Conservation (phyloP, 35 echinoderm and acorn worm species). For the Anneissia japonica region DNA sequence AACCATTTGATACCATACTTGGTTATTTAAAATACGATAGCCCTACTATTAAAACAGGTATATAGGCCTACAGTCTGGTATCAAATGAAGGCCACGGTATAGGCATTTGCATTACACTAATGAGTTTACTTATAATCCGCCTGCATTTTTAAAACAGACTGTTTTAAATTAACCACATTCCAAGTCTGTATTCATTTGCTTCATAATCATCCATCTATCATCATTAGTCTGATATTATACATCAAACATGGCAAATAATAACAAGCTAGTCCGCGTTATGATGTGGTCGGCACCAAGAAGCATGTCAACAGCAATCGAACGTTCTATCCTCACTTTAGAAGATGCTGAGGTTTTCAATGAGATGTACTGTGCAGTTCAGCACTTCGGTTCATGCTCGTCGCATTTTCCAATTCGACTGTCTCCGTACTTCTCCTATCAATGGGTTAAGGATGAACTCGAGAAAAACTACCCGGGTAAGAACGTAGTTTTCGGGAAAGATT, state of each 20-base stretch:
- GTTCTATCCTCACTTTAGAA: neutral
- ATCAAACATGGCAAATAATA: neutral
- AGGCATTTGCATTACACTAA: too few relatives aligned
- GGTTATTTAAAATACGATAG: too few relatives aligned
- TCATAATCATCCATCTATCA: too few relatives aligned
- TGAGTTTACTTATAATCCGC: too few relatives aligned
- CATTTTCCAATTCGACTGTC: neutral
- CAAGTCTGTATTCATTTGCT: too few relatives aligned
- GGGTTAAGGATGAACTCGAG: slow-evolving; percentile 18
- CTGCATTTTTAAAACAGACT: too few relatives aligned
- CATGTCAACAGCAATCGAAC: neutral
- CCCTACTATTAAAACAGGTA: too few relatives aligned
- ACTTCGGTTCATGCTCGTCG: neutral
- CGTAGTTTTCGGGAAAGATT: slow-evolving; percentile 36
- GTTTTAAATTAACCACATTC: too few relatives aligned
- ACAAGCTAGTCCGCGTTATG: neutral
- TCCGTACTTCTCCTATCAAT: slow-evolving; percentile 10
- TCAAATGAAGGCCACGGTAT: too few relatives aligned
- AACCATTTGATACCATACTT: too few relatives aligned
- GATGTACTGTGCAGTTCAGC: neutral
- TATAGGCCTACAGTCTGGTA: too few relatives aligned
- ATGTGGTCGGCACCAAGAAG: neutral
- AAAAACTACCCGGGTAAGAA: slow-evolving; percentile 25
- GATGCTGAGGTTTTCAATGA: neutral
- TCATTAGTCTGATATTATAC: too few relatives aligned